Evolutionary conservation across 53 echinoderm and acorn worm genomes (phyloP), one percentile per base, ranked within the genome.

Genomic region (Apostichopus leukothele): DNA sequence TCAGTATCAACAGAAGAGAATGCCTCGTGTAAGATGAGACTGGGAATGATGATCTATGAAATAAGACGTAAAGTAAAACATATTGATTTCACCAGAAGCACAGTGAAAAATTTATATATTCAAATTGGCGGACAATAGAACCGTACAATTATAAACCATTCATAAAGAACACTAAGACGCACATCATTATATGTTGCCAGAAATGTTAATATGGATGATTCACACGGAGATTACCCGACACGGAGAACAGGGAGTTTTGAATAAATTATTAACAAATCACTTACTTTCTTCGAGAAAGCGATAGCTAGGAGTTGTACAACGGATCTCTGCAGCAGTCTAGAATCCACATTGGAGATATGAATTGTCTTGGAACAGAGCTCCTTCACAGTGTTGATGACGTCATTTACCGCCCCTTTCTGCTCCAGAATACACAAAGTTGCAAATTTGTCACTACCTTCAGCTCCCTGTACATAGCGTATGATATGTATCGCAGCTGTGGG

Each of bases 361-460:
- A 76, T 11, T 52, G 50, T 9, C 50, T 76, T 76, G 10, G 77
- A 39, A 21, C 77, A 76, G 77, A 76, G 77, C 9, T 76, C 27
- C 5, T 76, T 76, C 6, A 52, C 50, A 5, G 52, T 52, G 50
- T 22, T 8, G 11, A 76, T 52, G 52, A 76, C 52, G 6, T 7
- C 77, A 52, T 76, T 50, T 5, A 76, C 83, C 16, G 51, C 10
- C 51, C 83, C 83, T 25, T 23, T 57, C 59, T 83, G 55, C 7
- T 83, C 83, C 6, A 83, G 7, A 14, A 83, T 83, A 9, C 83
- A 83, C 18, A 83, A 60, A 55, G 52, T 76, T 39, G 77, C 77
- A 76, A 76, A 76, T 21, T 76, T 76, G 77, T 76, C 77, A 51
- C 77, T 22, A 20, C 57, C 83, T 83, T 83, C 83, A 18, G 53